Evolutionary conservation across 2,888 invertebrate genomes (phyloP).

Genomic region (Diloba caeruleocephala): DNA sequence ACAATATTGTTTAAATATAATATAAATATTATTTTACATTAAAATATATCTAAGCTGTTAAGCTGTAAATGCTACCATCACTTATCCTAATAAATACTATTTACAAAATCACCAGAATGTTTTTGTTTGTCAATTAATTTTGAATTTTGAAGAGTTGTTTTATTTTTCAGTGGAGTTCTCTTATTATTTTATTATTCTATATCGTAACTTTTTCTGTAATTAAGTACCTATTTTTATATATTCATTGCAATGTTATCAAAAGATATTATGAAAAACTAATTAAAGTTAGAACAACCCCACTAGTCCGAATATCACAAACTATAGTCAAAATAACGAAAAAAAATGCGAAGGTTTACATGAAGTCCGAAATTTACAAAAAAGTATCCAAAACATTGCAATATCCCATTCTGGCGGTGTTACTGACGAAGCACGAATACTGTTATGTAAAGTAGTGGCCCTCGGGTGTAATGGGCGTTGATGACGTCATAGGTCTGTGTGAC

Average conservation of each 20-base stretch:
- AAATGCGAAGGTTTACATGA: conserved; percentile 38
- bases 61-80: conserved; percentile 84
- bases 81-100: conserved; percentile 88
- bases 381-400: conserved; percentile 73
- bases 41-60: conserved; percentile 84
- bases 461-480: conserved; percentile 45
- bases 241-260: no score
- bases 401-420: conserved; percentile 84
- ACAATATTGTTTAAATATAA: conserved; percentile 86
- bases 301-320: conserved; percentile 49
- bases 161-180: conserved; percentile 35
- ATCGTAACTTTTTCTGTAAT: no score
- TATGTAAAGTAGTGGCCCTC: conserved; percentile 71
- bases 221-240: no score
- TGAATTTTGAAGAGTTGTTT: conserved; percentile 42
- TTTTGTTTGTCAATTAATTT: conserved; percentile 52
- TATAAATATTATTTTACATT: conserved; percentile 89
- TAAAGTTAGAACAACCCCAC: conserved; percentile 38
- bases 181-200: conserved; percentile 27
- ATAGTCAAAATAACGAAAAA: conserved; percentile 42
- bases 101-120: conserved; percentile 87
- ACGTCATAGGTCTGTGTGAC: conserved; percentile 53
- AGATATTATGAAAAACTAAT: conserved; percentile 17
- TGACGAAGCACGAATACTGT: conserved; percentile 87
- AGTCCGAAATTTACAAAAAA: conserved; percentile 48